A percentile compares a stretch with the other conserved stretches of the same genome.
Evolutionary conservation across 2,113 vertebrate genomes (phyloP).

Genomic region (Pandion haliaetus): DNA sequence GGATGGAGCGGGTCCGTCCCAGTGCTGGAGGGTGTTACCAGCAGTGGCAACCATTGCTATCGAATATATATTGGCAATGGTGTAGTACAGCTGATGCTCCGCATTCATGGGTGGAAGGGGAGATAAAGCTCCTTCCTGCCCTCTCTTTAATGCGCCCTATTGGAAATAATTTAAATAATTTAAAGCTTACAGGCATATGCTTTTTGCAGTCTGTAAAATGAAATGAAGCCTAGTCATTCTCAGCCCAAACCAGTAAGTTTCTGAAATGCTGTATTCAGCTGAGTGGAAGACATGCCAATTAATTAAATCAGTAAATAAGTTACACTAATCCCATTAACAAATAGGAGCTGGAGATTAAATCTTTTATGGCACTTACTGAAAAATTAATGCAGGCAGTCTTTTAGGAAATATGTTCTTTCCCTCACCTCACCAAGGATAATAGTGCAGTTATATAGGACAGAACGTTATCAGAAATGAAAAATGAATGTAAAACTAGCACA

Average conservation of each 20-base stretch:
- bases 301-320: slow-evolving; percentile 65
- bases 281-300: not conserved
- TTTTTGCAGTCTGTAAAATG: not conserved
- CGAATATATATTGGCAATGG: rapidly evolving
- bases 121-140: not conserved
- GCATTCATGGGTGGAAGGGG: not conserved
- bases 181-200: not conserved
- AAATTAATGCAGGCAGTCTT: slow-evolving; percentile 41
- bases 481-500: slow-evolving; percentile 33
- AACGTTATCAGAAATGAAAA: not conserved
- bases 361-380: slow-evolving; percentile 40
- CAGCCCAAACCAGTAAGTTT: not conserved
- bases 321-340: slow-evolving; percentile 60
- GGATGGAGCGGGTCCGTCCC: rapidly evolving
- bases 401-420: slow-evolving; percentile 20
- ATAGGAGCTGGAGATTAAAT: slow-evolving; percentile 44
- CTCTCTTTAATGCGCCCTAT: not conserved
- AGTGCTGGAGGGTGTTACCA: not conserved
- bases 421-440: not conserved
- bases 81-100: not conserved
- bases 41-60: not conserved
- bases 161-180: not conserved
- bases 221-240: not conserved
- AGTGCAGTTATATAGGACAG: slow-evolving; percentile 5
- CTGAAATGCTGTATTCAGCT: not conserved